These are phyloP conservation scores for Hoplodrina ambigua DNA, from an alignment of 2,888 invertebrate species.

Conservation along the genomic window DNA sequence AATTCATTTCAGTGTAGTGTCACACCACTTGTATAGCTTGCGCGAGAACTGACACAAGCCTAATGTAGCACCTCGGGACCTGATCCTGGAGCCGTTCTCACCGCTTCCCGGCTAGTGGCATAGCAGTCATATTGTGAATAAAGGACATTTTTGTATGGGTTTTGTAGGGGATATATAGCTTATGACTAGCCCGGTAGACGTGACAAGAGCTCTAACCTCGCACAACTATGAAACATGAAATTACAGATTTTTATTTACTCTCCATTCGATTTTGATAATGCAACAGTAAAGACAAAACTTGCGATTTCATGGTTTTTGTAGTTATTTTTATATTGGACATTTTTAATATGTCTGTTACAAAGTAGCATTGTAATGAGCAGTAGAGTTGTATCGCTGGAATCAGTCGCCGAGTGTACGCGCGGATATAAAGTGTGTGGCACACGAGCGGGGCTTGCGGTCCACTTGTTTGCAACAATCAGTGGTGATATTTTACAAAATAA, in stretches of 20 bases:
- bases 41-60: slow-evolving; percentile 41
- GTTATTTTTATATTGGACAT: slow-evolving; percentile 10
- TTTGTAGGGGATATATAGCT: slow-evolving; percentile 61
- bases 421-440: slow-evolving; percentile 33
- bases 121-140: slow-evolving; percentile 54
- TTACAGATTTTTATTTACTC: slow-evolving; percentile 34
- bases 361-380: slow-evolving; percentile 1
- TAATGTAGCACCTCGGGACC: slow-evolving; percentile 31
- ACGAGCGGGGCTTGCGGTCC: slow-evolving; percentile 68
- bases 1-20: slow-evolving; percentile 54
- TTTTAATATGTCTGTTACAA: slow-evolving; percentile 23
- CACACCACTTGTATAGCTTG: slow-evolving; percentile 22
- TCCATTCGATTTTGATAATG: slow-evolving; percentile 32
- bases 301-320: slow-evolving; percentile 41
- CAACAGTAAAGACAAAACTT: slow-evolving; percentile 25
- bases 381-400: slow-evolving; percentile 1
- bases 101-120: slow-evolving; percentile 39
- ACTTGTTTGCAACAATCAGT: slow-evolving; percentile 77
- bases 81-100: slow-evolving; percentile 29
- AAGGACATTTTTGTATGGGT: slow-evolving; percentile 65
- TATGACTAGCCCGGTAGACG: slow-evolving; percentile 43
- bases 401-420: slow-evolving; percentile 38
- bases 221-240: slow-evolving; percentile 40
- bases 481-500: slow-evolving; percentile 88
- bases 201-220: slow-evolving; percentile 22